These are phyloP conservation scores for Entelurus aequoreus DNA, from an alignment of 2,113 vertebrate genomes.

Conservation along the genomic window DNA sequence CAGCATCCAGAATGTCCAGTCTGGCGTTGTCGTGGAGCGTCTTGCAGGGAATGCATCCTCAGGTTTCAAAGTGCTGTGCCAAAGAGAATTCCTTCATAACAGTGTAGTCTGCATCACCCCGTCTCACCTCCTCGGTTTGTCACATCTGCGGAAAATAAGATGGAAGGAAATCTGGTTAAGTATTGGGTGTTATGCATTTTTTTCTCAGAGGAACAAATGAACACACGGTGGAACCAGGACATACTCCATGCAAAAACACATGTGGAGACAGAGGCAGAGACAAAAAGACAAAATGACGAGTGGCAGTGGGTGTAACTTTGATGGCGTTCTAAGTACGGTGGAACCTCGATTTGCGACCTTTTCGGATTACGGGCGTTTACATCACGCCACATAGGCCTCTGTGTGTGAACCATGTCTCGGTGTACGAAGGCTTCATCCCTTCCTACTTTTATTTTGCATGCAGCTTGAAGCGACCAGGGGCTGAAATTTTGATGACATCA, in stretches of 20 bases:
- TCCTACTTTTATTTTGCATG: no score
- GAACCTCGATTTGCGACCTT: no score
- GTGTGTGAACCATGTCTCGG: no score
- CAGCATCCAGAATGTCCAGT: slow-evolving; percentile 23
- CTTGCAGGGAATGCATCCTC: slow-evolving; percentile 84
- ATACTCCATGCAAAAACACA: neutral
- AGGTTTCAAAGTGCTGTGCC: slow-evolving; percentile 90
- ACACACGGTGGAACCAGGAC: neutral
- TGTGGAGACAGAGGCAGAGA: neutral
- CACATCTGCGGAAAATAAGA: slow-evolving; percentile 77
- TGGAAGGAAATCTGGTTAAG: slow-evolving; percentile 17
- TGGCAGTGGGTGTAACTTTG: neutral
- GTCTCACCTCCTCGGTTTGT: slow-evolving; percentile 89
- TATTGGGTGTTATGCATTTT: neutral
- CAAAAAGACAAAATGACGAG: neutral
- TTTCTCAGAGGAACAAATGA: neutral
- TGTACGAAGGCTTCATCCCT: no score
- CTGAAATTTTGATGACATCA: no score
- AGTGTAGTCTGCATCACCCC: slow-evolving; percentile 61
- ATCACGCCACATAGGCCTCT: no score
- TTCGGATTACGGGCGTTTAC: no score
- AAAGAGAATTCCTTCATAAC: slow-evolving; percentile 84
- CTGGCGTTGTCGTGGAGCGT: slow-evolving; percentile 48
- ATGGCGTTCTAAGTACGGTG: neutral
- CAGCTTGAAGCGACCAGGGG: no score